A percentile compares a stretch with the other conserved stretches of the same genome.
phyloP scores from a whole-genome alignment of 2,888 invertebrate species.

The Troides aeacus region DNA sequence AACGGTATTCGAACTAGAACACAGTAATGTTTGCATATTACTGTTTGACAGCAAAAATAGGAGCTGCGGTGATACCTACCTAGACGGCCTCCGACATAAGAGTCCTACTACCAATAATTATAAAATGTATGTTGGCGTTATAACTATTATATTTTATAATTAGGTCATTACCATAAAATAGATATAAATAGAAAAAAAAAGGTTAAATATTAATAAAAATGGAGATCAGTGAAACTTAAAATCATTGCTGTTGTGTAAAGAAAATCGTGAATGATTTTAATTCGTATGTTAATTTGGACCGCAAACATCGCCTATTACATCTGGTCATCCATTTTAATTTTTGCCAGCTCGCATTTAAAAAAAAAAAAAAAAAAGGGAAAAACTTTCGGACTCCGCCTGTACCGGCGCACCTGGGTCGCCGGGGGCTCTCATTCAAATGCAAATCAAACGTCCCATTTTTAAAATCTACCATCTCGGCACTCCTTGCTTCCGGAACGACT shows the following conservation, averaged over 20 bases:
- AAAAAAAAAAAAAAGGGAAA: slow-evolving; percentile 44
- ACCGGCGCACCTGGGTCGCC: slow-evolving; percentile 77
- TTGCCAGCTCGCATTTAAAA: slow-evolving; percentile 38
- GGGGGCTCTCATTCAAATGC: slow-evolving; percentile 80
- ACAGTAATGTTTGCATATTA: too few relatives aligned
- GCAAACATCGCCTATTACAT: slow-evolving; percentile 57
- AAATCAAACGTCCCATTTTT: slow-evolving; percentile 81
- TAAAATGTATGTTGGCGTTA: not conserved
- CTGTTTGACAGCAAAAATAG: too few relatives aligned
- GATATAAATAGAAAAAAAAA: not conserved
- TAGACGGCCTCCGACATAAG: too few relatives aligned
- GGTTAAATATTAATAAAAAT: not conserved
- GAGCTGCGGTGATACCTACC: too few relatives aligned
- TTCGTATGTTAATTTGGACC: slow-evolving; percentile 52
- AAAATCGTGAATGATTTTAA: slow-evolving; percentile 33
- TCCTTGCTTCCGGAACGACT: slow-evolving; percentile 77
- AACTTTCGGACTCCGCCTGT: slow-evolving; percentile 64
- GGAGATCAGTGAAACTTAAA: not conserved
- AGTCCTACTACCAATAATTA: too few relatives aligned
- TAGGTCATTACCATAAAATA: not conserved
- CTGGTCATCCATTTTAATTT: slow-evolving; percentile 64
- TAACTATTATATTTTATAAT: not conserved
- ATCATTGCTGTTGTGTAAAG: not conserved
- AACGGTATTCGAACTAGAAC: too few relatives aligned
- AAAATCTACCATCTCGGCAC: slow-evolving; percentile 78